Evolutionary conservation across 1,140 invertebrate genomes (phyloP).

Genomic region (Heliconius melpomene): DNA sequence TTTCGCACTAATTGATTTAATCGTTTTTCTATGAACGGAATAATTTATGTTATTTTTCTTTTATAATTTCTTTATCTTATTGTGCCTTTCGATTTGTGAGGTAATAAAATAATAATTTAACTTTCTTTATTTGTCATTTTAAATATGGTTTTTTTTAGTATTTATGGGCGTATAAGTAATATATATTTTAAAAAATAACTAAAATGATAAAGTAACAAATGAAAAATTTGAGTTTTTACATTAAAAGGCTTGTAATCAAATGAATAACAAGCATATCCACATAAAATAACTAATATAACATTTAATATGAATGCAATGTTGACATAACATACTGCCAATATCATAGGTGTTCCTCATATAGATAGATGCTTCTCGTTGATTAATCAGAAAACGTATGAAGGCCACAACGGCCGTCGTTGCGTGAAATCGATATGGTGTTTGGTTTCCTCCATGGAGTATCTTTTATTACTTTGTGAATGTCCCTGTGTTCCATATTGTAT

Average conservation of each 20-base stretch:
- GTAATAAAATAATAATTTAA: no score
- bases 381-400: slow-evolving; percentile 8
- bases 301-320: not conserved
- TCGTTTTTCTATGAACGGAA: slow-evolving; percentile 15
- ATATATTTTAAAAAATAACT: no score
- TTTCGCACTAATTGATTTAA: slow-evolving; percentile 7
- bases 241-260: no score
- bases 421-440: slow-evolving; percentile 12
- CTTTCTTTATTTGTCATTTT: no score
- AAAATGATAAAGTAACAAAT: no score
- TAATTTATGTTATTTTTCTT: not conserved
- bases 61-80: not conserved
- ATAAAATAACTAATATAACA: not conserved
- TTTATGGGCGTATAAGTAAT: no score
- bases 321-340: not conserved
- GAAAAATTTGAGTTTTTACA: no score
- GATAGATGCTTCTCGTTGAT: not conserved
- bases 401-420: not conserved
- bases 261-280: no score
- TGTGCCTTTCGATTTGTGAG: no score
- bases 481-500: not conserved
- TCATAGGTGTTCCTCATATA: not conserved
- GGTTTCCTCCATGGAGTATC: not conserved
- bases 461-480: not conserved
- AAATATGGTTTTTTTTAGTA: no score